phyloP scores from a whole-genome alignment of 2,797 vertebrate species.

The Lutra lutra region DNA sequence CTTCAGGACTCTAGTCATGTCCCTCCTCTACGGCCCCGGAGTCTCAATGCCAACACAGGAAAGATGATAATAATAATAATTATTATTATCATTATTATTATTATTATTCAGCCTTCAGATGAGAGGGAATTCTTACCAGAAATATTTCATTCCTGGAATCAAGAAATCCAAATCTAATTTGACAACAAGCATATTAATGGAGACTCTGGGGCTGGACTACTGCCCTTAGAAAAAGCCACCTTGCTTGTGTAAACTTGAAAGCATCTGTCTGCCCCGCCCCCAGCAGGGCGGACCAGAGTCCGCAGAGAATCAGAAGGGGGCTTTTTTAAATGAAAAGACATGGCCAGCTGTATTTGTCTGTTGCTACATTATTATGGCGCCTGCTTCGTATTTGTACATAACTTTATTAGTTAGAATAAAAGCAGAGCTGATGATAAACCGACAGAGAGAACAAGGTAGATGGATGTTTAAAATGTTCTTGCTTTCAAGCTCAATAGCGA shows the following conservation, averaged over 20 bases:
- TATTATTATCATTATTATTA: no score
- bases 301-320: neutral
- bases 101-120: neutral
- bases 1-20: neutral
- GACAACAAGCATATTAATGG: conserved; percentile 15
- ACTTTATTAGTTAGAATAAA: conserved; percentile 19
- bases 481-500: conserved; percentile 22
- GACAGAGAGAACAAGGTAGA: neutral
- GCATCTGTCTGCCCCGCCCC: neutral
- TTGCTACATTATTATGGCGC: neutral
- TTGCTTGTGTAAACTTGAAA: conserved; percentile 30
- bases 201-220: neutral
- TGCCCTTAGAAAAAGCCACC: neutral
- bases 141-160: conserved; percentile 28
- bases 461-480: neutral
- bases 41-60: no score
- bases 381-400: neutral
- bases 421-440: neutral
- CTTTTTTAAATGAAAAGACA: neutral
- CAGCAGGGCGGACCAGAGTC: neutral
- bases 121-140: conserved; percentile 5
- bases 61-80: no score
- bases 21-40: neutral
- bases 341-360: neutral
- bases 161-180: conserved; percentile 27